Evolutionary conservation across 92 coral and sea anemone genomes (phyloP), one percentile per base, ranked within the genome.

Genomic region (Zoanthus sansibaricus): DNA sequence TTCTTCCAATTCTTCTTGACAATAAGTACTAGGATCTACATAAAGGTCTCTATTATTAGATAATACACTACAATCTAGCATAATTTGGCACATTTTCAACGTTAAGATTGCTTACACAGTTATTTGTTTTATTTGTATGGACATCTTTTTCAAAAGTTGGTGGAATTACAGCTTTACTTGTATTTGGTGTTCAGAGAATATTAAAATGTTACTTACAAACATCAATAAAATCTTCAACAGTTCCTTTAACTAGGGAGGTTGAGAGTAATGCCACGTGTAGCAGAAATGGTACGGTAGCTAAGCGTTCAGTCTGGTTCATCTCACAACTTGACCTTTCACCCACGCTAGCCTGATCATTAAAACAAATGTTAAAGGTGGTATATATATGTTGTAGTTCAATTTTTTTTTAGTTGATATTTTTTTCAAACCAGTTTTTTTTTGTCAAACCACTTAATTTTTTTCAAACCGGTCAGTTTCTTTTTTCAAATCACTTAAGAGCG

Each of bases 221-320:
- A 64, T 93, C 94, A 59, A 93, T 93, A 61, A 95, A 93, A 52
- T 96, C 96, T 71, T 92, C 82, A 47, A 92, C 86, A 66, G 94
- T 86, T 52, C 95, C 99, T 66, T 92, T 95, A 59, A 95, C 84
- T 62, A 97, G 87, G 55, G 92, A 89, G 46, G 98, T 95, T 47
- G 99, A 96, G 47, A 93, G 84, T 5, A 92, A 83, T 21, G 97
- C 99, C 67, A 95, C 93, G 79, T 97, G 99, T 20, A 97, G 91
- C 18, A 97, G 93, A 75, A 97, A 97, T 0, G 99, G 99, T 14
- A 95, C 72, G 25, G 98, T 95, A 11, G 96, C 93, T 13, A 90
- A 76, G 87, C 86, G 92, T 48, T 90, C 94, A 32, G 84, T 79
- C 37, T 82, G 74, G 58, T 62, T 90, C 32, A 86, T 37, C 75